Conservation (phyloP, 1,140 invertebrate genomes). For the Choristoneura fumiferana region DNA sequence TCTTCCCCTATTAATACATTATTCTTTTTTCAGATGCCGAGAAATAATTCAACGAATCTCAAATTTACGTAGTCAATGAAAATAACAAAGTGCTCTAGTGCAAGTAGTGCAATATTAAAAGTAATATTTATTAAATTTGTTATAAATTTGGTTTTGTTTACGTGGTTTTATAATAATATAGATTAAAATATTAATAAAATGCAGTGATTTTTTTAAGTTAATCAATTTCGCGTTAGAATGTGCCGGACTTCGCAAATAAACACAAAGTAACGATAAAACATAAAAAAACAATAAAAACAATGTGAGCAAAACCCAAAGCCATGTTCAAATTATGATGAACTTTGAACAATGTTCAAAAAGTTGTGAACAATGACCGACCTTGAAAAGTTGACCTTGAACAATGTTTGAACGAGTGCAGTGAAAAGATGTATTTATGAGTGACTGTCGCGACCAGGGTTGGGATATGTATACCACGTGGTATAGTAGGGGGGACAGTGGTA, state of each 20-base stretch:
- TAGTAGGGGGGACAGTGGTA: conserved; percentile 71
- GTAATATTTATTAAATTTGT: too few species aligned
- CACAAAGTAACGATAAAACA: not conserved
- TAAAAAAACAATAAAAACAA: not conserved
- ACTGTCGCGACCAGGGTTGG: conserved; percentile 59
- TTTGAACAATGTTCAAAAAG: not conserved
- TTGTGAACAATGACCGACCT: not conserved
- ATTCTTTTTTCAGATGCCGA: conserved; percentile 48
- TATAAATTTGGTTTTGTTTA: too few species aligned
- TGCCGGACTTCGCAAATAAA: not conserved
- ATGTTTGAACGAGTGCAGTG: conserved; percentile 22
- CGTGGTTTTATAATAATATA: too few species aligned
- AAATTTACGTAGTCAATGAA: conserved; percentile 26
- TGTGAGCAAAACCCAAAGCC: not conserved
- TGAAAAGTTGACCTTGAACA: not conserved
- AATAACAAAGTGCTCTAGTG: conserved; percentile 36
- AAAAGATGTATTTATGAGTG: conserved; percentile 69
- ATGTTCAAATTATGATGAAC: not conserved
- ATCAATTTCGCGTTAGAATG: not conserved
- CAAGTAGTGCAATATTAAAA: conserved; percentile 45
- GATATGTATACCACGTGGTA: conserved; percentile 79
- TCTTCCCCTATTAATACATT: conserved; percentile 9
- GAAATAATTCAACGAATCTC: conserved; percentile 22
- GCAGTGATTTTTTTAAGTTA: not conserved
- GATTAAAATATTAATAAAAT: conserved; percentile 5